Conservation (phyloP, 2,888 invertebrate species). For the Amblyjoppa fuscipennis region DNA sequence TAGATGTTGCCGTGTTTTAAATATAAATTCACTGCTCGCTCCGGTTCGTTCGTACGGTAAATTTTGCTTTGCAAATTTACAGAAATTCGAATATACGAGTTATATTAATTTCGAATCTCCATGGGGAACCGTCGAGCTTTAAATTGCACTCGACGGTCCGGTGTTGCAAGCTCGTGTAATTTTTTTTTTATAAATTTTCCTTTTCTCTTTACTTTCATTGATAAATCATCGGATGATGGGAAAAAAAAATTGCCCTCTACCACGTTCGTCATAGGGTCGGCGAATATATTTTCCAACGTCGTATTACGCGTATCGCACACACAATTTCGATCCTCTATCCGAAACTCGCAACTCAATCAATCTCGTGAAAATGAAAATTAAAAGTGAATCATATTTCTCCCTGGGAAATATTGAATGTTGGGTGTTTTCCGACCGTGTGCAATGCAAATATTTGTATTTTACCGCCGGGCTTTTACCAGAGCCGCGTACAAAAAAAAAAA, state of each 20-base stretch:
- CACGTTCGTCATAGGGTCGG: neutral
- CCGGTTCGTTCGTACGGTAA: neutral
- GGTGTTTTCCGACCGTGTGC: neutral
- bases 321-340: neutral
- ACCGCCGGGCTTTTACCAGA: neutral
- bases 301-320: neutral
- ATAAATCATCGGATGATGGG: neutral
- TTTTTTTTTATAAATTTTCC: neutral
- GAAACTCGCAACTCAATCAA: neutral
- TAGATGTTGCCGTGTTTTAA: constrained; percentile 29
- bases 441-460: neutral
- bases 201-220: neutral
- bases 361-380: neutral
- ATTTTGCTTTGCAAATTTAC: constrained; percentile 10
- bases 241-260: neutral
- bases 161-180: neutral
- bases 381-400: neutral
- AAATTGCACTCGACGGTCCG: neutral
- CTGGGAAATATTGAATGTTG: neutral
- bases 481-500: neutral
- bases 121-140: neutral
- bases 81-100: constrained; percentile 8
- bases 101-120: constrained; percentile 14
- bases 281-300: neutral
- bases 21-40: neutral